Evolutionary conservation across 2,113 vertebrate species (phyloP).

Genomic region (Ceuthmochares aereus): DNA sequence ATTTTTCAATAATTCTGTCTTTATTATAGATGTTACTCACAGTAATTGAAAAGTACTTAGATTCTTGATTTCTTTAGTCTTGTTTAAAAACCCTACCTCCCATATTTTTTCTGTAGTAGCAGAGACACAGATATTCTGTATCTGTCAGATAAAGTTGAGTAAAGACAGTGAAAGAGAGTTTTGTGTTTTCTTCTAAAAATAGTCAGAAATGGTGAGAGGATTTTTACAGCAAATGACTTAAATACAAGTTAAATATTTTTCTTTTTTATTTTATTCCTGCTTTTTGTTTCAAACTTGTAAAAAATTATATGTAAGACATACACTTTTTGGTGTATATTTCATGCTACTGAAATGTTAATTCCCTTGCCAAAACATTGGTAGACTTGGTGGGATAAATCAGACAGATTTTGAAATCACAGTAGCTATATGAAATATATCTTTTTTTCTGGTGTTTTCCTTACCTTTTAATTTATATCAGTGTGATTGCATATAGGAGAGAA

Average conservation of each 20-base stretch:
- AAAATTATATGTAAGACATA: not conserved
- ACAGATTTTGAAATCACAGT: not conserved
- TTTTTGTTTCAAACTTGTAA: not conserved
- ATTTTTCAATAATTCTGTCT: not conserved
- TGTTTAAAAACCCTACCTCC: not conserved
- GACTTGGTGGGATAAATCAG: not conserved
- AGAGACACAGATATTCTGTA: not conserved
- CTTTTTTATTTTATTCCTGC: not conserved
- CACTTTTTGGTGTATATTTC: not conserved
- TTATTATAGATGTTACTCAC: not conserved
- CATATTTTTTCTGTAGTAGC: not conserved
- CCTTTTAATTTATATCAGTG: not conserved
- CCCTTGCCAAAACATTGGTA: not conserved
- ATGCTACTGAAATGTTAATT: not conserved
- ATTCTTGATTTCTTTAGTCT: not conserved
- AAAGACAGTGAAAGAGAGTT: not conserved
- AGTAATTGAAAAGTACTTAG: not conserved
- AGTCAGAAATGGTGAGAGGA: not conserved
- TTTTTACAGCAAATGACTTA: not conserved
- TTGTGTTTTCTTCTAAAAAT: not conserved
- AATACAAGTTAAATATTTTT: not conserved
- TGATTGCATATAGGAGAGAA: not conserved
- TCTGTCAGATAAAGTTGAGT: not conserved
- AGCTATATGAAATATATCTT: not conserved
- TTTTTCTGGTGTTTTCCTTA: not conserved